These are phyloP conservation scores for Xylocampa areola DNA, from an alignment of 2,888 invertebrate genomes.

Conservation along the genomic window DNA sequence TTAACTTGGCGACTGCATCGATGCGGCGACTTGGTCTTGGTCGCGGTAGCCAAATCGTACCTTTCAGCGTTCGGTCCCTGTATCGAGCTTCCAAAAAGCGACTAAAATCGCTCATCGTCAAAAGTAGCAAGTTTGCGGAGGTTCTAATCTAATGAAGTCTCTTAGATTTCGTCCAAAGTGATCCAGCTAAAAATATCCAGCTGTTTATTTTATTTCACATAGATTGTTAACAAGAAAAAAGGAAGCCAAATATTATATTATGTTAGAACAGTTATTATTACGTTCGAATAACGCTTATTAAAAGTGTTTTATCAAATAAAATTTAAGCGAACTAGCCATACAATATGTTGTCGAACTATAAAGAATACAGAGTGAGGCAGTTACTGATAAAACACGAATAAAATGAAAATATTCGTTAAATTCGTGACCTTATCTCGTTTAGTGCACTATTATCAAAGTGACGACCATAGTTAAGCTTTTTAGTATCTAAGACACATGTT, in stretches of 20 bases:
- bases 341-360: constrained; percentile 11
- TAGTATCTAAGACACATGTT: constrained; percentile 4
- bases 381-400: constrained; percentile 10
- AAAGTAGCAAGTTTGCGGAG: too few species aligned
- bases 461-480: constrained; percentile 9
- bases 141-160: too few species aligned
- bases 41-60: too few species aligned
- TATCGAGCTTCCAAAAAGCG: too few species aligned
- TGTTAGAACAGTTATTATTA: neutral
- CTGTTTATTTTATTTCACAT: neutral
- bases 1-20: too few species aligned
- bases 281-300: constrained; percentile 15
- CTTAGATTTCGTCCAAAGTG: too few species aligned
- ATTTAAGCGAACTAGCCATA: constrained; percentile 3
- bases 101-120: too few species aligned
- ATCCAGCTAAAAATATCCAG: too few species aligned
- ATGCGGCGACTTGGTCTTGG: too few species aligned
- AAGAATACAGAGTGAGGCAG: constrained; percentile 1
- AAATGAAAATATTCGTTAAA: constrained; percentile 6
- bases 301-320: constrained; percentile 16
- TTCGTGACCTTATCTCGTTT: neutral
- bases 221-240: neutral
- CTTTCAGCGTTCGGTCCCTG: too few species aligned
- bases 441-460: constrained; percentile 8
- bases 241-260: neutral